phyloP scores from a whole-genome alignment of 2,797 vertebrate species.

The Scomberomorus guttatus region DNA sequence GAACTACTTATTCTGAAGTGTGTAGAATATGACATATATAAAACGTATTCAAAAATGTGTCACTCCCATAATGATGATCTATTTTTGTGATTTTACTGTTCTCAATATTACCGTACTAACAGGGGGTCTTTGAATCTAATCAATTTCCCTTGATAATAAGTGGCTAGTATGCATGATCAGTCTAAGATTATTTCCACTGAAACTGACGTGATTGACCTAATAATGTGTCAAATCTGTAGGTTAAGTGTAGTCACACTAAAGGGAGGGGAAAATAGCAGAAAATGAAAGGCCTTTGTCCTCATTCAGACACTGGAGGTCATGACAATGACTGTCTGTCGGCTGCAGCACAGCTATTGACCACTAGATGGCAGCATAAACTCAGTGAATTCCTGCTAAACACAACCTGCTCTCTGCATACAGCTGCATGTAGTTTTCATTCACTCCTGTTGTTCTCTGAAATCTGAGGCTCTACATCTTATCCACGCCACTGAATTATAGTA shows the following conservation, averaged over 20 bases:
- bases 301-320: slow-evolving; percentile 26
- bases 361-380: slow-evolving; percentile 48
- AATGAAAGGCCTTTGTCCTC: slow-evolving; percentile 24
- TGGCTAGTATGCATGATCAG: too few species aligned
- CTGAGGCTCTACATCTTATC: background rate
- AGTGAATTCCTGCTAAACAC: background rate
- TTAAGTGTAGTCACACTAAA: background rate
- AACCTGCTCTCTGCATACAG: background rate
- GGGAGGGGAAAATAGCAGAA: background rate
- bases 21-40: too few species aligned
- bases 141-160: background rate
- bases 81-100: slow-evolving; percentile 7
- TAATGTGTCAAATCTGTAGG: background rate
- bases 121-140: background rate
- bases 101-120: background rate
- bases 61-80: background rate
- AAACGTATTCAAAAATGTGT: too few species aligned
- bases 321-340: background rate
- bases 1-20: too few species aligned
- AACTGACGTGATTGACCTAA: background rate
- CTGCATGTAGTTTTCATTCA: background rate
- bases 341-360: slow-evolving; percentile 20
- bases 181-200: background rate
- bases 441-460: slow-evolving; percentile 8
- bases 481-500: background rate